Conservation (phyloP, 2,113 vertebrate genomes). For the Odocoileus hemionus region DNA sequence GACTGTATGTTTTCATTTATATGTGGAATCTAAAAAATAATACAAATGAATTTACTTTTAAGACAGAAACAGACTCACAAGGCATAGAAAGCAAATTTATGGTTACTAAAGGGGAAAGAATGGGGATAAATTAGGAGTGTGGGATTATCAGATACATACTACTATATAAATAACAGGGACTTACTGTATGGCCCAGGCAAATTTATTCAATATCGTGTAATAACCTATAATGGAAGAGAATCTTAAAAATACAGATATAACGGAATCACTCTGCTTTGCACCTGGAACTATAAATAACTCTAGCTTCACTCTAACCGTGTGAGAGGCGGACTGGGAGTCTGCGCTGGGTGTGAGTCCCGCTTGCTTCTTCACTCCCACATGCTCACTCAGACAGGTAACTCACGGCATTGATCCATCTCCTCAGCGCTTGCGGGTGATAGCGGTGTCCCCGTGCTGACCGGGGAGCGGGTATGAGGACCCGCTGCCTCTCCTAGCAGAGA, state of each 20-base stretch:
- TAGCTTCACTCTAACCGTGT: neutral
- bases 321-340: fast-evolving
- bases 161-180: neutral
- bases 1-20: neutral
- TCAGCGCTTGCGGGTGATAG: neutral
- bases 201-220: neutral
- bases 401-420: fast-evolving
- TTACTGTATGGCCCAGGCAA: neutral
- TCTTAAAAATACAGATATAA: neutral
- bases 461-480: neutral
- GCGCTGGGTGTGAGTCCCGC: fast-evolving
- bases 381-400: too few species aligned
- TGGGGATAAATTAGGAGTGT: neutral
- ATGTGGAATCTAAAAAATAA: neutral
- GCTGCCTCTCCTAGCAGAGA: neutral
- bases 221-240: neutral
- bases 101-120: neutral
- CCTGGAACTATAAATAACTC: neutral
- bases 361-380: neutral
- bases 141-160: neutral
- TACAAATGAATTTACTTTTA: neutral
- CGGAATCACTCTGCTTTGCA: neutral
- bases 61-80: neutral
- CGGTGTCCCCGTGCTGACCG: fast-evolving
- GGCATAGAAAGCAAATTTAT: neutral